Evolutionary conservation across 2,888 invertebrate species (phyloP).

Genomic region (Mythimna vitellina): DNA sequence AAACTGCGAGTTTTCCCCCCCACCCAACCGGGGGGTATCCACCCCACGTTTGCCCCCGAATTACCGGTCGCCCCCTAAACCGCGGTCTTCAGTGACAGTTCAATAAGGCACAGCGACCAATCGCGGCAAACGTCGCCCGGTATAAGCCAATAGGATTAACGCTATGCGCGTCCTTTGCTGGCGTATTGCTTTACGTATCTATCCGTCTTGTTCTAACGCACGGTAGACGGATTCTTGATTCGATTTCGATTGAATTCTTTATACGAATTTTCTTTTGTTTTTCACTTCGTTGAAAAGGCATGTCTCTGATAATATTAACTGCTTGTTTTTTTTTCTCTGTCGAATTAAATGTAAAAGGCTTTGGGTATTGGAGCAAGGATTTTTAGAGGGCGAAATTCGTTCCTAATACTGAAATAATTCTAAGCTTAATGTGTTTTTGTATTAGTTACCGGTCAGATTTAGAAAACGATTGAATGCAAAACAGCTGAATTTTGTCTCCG

Average conservation of each 20-base stretch:
- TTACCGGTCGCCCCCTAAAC: constrained; percentile 88
- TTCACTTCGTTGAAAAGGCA: constrained; percentile 78
- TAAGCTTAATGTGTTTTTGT: neutral
- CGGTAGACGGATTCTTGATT: constrained; percentile 88
- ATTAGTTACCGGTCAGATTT: neutral
- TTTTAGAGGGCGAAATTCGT: constrained; percentile 31
- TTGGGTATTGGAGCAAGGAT: constrained; percentile 36
- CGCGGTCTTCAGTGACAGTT: constrained; percentile 90
- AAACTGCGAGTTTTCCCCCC: constrained; percentile 83
- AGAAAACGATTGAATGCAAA: neutral
- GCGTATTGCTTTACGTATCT: constrained; percentile 57
- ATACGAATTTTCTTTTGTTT: constrained; percentile 87
- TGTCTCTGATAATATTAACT: constrained; percentile 70
- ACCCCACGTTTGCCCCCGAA: constrained; percentile 84
- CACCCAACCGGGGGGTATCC: constrained; percentile 50
- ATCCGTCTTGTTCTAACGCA: constrained; percentile 77
- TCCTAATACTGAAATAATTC: constrained; percentile 17
- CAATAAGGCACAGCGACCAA: constrained; percentile 90
- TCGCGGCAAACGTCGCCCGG: constrained; percentile 89
- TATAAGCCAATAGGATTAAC: constrained; percentile 91
- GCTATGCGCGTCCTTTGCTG: constrained; percentile 78
- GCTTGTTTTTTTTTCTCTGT: constrained; percentile 53
- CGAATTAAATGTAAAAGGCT: constrained; percentile 58
- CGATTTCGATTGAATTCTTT: constrained; percentile 88
- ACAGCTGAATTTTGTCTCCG: neutral